phyloP scores from a whole-genome alignment of 2,113 vertebrate species.

The Sorex fumeus region DNA sequence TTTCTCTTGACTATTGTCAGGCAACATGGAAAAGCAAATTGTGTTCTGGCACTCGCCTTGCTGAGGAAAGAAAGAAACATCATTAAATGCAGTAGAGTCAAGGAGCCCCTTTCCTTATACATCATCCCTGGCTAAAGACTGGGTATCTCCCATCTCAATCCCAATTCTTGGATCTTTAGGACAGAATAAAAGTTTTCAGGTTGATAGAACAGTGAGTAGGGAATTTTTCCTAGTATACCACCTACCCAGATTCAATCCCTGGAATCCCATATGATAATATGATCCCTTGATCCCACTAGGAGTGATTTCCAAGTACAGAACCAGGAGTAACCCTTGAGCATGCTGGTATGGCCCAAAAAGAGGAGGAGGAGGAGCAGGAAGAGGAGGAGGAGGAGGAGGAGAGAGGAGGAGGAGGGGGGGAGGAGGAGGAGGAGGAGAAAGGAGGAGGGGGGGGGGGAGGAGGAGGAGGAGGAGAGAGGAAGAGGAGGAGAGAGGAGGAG shows the following conservation, averaged over 20 bases:
- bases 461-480: no score
- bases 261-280: no score
- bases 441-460: no score
- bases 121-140: not conserved
- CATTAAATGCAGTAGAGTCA: not conserved
- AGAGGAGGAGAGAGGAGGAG: no score
- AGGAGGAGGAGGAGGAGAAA: not conserved
- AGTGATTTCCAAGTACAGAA: no score
- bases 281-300: not conserved
- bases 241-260: no score
- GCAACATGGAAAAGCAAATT: not conserved
- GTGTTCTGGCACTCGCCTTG: not conserved
- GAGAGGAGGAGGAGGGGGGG: not conserved
- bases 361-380: not conserved
- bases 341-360: not conserved
- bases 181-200: no score
- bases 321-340: no score
- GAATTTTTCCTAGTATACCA: no score
- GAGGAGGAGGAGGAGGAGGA: no score
- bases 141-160: not conserved
- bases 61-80: not conserved
- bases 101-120: not conserved
- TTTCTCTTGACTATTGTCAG: not conserved
- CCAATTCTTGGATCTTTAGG: no score
- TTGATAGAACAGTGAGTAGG: no score